Conservation (phyloP, 2,113 vertebrate species). For the Aldabrachelys gigantea region DNA sequence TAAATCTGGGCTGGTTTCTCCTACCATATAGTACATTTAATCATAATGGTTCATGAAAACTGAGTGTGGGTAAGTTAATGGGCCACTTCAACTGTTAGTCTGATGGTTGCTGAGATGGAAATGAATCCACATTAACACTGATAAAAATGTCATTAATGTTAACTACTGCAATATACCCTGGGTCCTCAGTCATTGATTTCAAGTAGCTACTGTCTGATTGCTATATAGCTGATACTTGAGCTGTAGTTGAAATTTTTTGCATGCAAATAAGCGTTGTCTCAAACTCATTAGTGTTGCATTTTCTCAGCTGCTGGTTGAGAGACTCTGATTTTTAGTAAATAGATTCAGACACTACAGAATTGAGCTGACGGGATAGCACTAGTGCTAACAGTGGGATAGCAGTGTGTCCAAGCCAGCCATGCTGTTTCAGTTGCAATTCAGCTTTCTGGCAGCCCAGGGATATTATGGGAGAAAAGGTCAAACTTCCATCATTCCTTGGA, state of each 20-base stretch:
- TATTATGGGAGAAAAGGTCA: slow-evolving; percentile 43
- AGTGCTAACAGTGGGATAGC: background rate
- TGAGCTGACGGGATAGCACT: background rate
- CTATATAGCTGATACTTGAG: slow-evolving; percentile 53
- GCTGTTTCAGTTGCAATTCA: slow-evolving; percentile 25
- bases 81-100: slow-evolving; percentile 7
- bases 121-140: slow-evolving; percentile 25
- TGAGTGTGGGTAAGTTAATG: background rate
- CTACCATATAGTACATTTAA: background rate
- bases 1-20: background rate
- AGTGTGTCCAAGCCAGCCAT: slow-evolving; percentile 13
- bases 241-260: background rate
- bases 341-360: background rate
- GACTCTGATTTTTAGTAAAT: background rate
- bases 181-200: slow-evolving; percentile 62
- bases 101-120: slow-evolving; percentile 18
- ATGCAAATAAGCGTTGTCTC: slow-evolving; percentile 7
- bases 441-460: slow-evolving; percentile 52
- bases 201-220: slow-evolving; percentile 65
- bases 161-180: slow-evolving; percentile 16
- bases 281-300: slow-evolving; percentile 3
- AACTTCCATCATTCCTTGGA: slow-evolving; percentile 58
- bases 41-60: slow-evolving; percentile 19
- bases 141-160: slow-evolving; percentile 35
- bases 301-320: background rate